These are phyloP conservation scores for Drosophila bocqueti DNA, from an alignment of 1,140 invertebrate genomes.

Conservation along the genomic window DNA sequence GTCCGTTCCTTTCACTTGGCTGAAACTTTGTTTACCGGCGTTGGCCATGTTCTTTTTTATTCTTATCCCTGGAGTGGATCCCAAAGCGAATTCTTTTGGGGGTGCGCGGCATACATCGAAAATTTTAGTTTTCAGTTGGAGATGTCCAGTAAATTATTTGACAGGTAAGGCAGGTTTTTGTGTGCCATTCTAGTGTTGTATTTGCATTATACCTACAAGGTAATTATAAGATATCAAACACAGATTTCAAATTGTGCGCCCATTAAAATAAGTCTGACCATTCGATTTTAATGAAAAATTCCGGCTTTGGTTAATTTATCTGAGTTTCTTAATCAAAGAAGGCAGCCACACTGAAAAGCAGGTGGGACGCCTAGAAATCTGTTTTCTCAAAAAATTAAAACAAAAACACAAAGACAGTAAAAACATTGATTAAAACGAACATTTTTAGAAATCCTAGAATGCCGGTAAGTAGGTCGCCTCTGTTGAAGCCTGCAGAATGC, in stretches of 20 bases:
- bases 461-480: conserved; percentile 43
- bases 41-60: conserved; percentile 15
- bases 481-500: background rate
- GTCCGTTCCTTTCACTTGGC: background rate
- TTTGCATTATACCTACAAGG: background rate
- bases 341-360: background rate
- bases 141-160: conserved; percentile 2
- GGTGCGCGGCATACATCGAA: conserved; percentile 17
- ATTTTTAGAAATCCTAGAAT: conserved; percentile 18
- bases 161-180: conserved; percentile 1
- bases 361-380: conserved; percentile 14
- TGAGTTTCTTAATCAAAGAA: background rate
- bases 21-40: background rate
- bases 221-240: background rate
- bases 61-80: conserved; percentile 6
- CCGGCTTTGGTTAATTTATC: too few species aligned
- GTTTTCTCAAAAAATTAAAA: conserved; percentile 5
- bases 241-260: background rate
- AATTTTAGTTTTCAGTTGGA: conserved; percentile 16
- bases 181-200: background rate
- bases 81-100: conserved; percentile 2
- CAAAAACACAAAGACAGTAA: background rate
- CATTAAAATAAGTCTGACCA: background rate
- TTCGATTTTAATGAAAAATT: background rate
- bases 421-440: background rate